Conservation (phyloP, 2,113 vertebrate species). For the Pampusana beccarii region DNA sequence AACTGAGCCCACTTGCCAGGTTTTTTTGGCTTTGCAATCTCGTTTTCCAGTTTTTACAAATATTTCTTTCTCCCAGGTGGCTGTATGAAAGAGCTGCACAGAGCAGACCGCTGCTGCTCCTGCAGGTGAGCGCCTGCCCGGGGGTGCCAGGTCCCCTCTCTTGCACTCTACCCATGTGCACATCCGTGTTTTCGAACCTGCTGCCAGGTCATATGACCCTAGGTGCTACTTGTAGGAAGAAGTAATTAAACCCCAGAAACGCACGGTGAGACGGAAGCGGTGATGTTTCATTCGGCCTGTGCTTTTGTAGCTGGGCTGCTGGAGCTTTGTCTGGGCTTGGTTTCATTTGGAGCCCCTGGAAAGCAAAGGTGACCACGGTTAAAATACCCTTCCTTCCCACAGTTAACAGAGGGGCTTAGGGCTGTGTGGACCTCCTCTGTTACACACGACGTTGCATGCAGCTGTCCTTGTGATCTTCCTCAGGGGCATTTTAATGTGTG, state of each 20-base stretch:
- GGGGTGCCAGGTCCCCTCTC: neutral
- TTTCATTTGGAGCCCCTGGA: neutral
- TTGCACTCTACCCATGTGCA: accelerated
- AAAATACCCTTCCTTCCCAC: neutral
- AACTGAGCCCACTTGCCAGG: neutral
- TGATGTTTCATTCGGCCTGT: neutral
- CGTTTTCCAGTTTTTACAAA: constrained; percentile 28
- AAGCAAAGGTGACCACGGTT: accelerated
- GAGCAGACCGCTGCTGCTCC: neutral
- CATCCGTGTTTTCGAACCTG: accelerated
- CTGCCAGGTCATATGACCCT: neutral
- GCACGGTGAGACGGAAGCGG: neutral
- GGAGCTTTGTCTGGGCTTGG: accelerated
- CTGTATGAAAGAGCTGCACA: constrained; percentile 8
- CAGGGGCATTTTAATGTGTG: neutral
- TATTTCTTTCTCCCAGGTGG: neutral
- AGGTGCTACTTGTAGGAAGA: neutral
- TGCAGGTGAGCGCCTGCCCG: accelerated
- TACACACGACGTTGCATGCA: accelerated
- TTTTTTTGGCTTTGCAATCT: constrained; percentile 7
- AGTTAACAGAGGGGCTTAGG: accelerated
- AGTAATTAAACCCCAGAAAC: neutral
- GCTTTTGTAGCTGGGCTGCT: neutral
- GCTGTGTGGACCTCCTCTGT: accelerated
- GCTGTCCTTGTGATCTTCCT: neutral